These are phyloP conservation scores for Corynorhinus townsendii DNA, from an alignment of 2,113 vertebrate genomes.

Conservation along the genomic window DNA sequence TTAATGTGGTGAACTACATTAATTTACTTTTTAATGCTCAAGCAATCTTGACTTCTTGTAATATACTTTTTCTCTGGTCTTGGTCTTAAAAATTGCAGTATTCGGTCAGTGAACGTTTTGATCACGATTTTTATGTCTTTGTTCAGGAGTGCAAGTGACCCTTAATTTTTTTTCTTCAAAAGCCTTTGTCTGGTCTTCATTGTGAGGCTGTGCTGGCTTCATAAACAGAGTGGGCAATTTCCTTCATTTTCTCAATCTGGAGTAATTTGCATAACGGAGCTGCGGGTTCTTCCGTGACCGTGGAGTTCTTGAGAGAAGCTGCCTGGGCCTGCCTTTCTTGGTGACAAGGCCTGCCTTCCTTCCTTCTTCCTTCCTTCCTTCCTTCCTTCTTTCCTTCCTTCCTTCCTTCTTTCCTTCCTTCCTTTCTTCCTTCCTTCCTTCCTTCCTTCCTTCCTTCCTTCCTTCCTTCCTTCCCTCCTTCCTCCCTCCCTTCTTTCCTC, in stretches of 20 bases:
- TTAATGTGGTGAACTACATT: constrained; percentile 3
- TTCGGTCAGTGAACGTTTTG: not conserved
- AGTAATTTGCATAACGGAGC: not conserved
- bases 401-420: too few relatives aligned
- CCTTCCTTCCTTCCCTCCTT: too few relatives aligned
- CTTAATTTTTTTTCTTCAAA: not conserved
- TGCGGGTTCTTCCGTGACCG: not conserved
- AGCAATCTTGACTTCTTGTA: not conserved
- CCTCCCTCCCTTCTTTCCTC: too few relatives aligned
- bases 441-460: too few relatives aligned
- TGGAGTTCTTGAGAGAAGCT: not conserved
- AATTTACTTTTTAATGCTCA: not conserved
- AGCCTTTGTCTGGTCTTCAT: not conserved
- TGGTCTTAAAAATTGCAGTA: not conserved
- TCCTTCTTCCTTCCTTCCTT: too few relatives aligned
- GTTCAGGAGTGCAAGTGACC: not conserved
- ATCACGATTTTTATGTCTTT: constrained; percentile 8
- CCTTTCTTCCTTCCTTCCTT: too few relatives aligned
- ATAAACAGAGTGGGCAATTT: constrained; percentile 18
- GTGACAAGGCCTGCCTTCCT: not conserved
- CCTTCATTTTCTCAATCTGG: not conserved
- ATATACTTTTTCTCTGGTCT: not conserved
- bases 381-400: too few relatives aligned
- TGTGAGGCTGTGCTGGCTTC: constrained; percentile 24
- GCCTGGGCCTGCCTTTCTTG: not conserved